These are phyloP conservation scores for Colistium nudipinnis DNA, from an alignment of 2,113 vertebrate genomes.

Conservation along the genomic window DNA sequence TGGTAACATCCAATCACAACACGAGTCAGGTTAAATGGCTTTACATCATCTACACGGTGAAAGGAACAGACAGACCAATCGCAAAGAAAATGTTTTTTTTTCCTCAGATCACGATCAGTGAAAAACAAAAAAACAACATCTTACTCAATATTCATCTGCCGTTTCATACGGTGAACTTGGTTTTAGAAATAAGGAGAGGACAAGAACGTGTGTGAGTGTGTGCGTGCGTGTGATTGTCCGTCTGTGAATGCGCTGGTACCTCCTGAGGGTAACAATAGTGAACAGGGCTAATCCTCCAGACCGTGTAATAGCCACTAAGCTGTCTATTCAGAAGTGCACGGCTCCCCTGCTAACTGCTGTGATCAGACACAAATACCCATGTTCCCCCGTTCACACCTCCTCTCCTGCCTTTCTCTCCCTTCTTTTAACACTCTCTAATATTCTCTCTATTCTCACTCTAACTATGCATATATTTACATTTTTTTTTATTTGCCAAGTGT, in stretches of 20 bases:
- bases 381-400: constrained; percentile 11
- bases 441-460: neutral
- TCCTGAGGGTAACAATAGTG: constrained; percentile 81
- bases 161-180: no score
- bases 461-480: neutral
- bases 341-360: constrained; percentile 80
- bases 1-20: no score
- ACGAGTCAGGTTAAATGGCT: no score
- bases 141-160: no score
- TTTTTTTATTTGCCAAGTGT: neutral
- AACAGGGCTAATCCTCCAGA: constrained; percentile 85
- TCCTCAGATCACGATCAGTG: no score
- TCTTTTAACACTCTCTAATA: neutral
- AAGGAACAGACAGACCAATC: no score
- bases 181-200: no score
- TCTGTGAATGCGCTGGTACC: constrained; percentile 56
- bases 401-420: neutral
- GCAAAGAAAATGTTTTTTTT: no score
- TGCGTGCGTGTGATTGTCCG: constrained; percentile 5
- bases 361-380: constrained; percentile 74
- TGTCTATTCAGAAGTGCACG: constrained; percentile 87
- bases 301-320: constrained; percentile 90
- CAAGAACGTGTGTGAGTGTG: constrained; percentile 53
- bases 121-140: neutral
- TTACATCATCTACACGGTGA: no score